Evolutionary conservation across 1,140 invertebrate species (phyloP).

Genomic region (Pteromalus puparum): DNA sequence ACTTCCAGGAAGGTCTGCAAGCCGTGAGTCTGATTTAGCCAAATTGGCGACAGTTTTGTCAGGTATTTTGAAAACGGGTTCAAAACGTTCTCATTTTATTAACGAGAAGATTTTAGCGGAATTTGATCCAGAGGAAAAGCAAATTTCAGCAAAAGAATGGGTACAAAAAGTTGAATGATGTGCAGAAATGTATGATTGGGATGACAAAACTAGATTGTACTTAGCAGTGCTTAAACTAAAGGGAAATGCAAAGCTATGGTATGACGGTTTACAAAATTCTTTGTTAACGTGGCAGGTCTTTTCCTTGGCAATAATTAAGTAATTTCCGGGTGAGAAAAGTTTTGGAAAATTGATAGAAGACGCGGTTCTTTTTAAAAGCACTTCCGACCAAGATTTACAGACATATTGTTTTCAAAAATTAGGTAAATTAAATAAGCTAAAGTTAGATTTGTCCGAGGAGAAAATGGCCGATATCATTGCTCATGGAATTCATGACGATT

Average conservation of each 20-base stretch:
- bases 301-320: constrained; percentile 15
- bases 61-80: too few species aligned
- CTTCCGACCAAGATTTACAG: constrained; percentile 6
- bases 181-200: too few species aligned
- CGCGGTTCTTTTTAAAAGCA: constrained; percentile 30
- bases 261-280: background rate
- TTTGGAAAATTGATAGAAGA: constrained; percentile 44
- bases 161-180: too few species aligned
- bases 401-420: constrained; percentile 49
- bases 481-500: constrained; percentile 25
- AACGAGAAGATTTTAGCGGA: too few species aligned
- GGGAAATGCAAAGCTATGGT: too few species aligned
- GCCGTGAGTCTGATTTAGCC: too few species aligned
- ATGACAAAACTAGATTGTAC: too few species aligned
- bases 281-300: constrained; percentile 44
- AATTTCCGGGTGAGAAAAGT: constrained; percentile 46
- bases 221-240: too few species aligned
- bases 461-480: constrained; percentile 34
- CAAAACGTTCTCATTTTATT: too few species aligned
- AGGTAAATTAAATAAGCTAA: constrained; percentile 43
- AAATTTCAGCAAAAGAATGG: too few species aligned
- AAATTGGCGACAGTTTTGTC: too few species aligned
- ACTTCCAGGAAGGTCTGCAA: background rate
- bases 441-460: constrained; percentile 36
- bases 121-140: too few species aligned